Conservation (phyloP, 2,113 vertebrate genomes). For the Geococcyx californianus region DNA sequence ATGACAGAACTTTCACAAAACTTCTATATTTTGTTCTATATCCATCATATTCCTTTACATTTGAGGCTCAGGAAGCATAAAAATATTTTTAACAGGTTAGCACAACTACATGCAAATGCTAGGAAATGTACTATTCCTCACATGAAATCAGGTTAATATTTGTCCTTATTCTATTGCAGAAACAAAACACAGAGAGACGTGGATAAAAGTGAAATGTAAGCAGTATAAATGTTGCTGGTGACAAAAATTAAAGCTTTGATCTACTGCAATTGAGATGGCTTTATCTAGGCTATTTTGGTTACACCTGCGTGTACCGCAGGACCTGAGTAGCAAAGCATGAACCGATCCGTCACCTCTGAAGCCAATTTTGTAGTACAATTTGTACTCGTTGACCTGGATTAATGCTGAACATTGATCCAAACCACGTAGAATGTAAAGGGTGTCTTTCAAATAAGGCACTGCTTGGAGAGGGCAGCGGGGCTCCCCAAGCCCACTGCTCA, state of each 20-base stretch:
- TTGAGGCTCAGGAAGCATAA: not conserved
- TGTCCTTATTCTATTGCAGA: not conserved
- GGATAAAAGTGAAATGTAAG: not conserved
- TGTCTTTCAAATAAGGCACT: fast-evolving
- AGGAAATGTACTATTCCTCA: not conserved
- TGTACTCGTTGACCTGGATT: not conserved
- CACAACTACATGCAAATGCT: not conserved
- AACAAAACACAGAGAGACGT: not conserved
- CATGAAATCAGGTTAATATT: not conserved
- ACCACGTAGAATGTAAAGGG: fast-evolving
- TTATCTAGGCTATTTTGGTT: not conserved
- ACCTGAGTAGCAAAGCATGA: not conserved
- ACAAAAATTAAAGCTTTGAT: not conserved
- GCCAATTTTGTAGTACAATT: not conserved
- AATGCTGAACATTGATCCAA: fast-evolving
- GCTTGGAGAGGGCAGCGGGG: not conserved
- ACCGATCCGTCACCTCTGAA: not conserved
- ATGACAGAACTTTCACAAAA: not conserved
- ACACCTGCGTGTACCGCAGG: fast-evolving
- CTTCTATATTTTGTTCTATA: not conserved
- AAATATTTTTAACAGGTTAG: not conserved
- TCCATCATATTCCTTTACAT: not conserved
- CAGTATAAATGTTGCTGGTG: not conserved
- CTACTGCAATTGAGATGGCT: not conserved
- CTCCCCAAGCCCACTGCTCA: not conserved